Evolutionary conservation across 2,113 vertebrate species (phyloP), one percentile per base, ranked within the genome.

Genomic region (Rhinogobius similis): DNA sequence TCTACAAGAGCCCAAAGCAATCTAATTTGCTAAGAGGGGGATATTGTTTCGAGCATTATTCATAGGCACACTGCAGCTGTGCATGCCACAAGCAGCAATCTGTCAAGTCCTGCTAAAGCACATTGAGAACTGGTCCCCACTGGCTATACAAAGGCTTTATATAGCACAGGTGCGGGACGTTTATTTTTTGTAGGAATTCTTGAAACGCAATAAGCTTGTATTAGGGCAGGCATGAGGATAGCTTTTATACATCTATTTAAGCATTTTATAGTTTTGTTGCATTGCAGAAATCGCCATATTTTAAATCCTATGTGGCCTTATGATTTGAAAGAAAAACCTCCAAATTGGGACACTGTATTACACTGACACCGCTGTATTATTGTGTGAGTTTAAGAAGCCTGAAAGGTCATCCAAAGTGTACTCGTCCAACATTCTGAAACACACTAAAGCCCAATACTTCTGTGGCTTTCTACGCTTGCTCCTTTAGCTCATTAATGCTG

Each of bases 401-500:
- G 24, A 36, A 61, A 21, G 7, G 27, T 36, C 58, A n/a, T 36
- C 29, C 38, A 21, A n/a, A 18, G 55, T 58, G 26, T 10, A 58
- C 44, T 32, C 26, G 20, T 39, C 26, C 6, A 7, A 36, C 32
- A 36, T 16, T 67, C 16, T 7, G 10, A 8, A 64, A 36, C 50
- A 44, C 11, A 66, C 4, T 39, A 23, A 59, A 24, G 39, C 46
- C 21, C 36, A 36, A 8, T 13, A 14, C 23, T 12, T 65, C 27
- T 20, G n/a, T 62, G 63, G 38, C 55, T 52, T 44, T 20, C 27
- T 8, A 64, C 18, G 52, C 48, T 21, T 53, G 52, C 64, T 79
- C 74, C 71, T 68, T 39, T 63, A 76, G 75, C 75, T 89, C 75
- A 78, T 90, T 89, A 75, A 87, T 78, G 81, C 75, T 71, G 65